These are phyloP conservation scores for Elysia crispata DNA, from an alignment of 2,888 invertebrate genomes.

Conservation along the genomic window DNA sequence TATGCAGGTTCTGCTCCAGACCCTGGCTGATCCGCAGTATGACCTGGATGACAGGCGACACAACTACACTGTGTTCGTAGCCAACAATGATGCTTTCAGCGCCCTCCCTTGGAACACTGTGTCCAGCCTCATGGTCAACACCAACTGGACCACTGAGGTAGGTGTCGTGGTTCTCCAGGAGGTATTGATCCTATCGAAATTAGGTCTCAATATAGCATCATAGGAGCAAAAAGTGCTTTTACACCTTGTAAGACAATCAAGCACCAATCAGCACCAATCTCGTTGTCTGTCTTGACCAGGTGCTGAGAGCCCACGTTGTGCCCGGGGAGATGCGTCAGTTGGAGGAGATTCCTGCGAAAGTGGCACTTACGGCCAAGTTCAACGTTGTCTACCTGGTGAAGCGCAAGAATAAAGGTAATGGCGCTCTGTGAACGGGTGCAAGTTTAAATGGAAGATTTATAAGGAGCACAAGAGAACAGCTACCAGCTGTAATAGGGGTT, in stretches of 20 bases:
- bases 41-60: conserved; percentile 51
- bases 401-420: conserved; percentile 47
- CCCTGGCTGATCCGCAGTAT: conserved; percentile 49
- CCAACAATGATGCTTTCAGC: conserved; percentile 63
- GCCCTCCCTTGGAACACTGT: conserved; percentile 61
- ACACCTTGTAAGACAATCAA: no score
- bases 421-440: background rate
- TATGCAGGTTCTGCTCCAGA: conserved; percentile 54
- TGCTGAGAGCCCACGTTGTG: conserved; percentile 59
- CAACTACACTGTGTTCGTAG: conserved; percentile 65
- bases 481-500: no score
- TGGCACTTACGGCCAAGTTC: conserved; percentile 54
- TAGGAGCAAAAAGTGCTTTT: no score
- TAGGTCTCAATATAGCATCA: no score
- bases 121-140: conserved; percentile 50
- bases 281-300: no score
- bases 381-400: conserved; percentile 55
- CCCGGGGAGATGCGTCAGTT: conserved; percentile 52
- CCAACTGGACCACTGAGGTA: conserved; percentile 25
- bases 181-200: background rate
- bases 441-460: no score
- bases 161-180: background rate
- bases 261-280: no score
- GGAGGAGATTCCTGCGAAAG: conserved; percentile 56
- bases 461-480: no score